Percentiles rank a stretch among this genome's conserved stretches.
Conservation (phyloP, 2,797 vertebrate genomes). For the Pachyuromys duprasi region DNA sequence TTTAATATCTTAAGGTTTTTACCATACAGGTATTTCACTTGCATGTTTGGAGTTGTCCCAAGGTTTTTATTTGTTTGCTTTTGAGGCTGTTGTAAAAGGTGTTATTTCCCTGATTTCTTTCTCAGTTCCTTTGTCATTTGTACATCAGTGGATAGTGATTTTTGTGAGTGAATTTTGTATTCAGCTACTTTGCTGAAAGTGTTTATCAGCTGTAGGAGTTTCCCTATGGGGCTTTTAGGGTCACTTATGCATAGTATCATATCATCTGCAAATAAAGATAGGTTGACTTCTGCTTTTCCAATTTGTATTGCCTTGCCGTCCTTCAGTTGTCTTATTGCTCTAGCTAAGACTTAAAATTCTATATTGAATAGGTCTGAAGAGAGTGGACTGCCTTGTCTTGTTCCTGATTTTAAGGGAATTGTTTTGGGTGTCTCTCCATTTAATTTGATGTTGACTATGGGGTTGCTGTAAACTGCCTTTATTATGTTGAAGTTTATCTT, state of each 20-base stretch:
- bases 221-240: neutral
- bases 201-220: neutral
- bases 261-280: neutral
- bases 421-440: neutral
- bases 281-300: neutral
- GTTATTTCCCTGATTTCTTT: neutral
- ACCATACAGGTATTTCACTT: neutral
- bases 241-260: neutral
- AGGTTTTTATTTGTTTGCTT: neutral
- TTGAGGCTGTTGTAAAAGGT: neutral
- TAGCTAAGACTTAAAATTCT: neutral
- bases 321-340: neutral
- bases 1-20: no score
- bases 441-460: neutral
- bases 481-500: neutral
- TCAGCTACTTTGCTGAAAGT: neutral
- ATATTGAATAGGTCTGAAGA: neutral
- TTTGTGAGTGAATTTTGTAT: neutral
- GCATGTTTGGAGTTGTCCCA: neutral
- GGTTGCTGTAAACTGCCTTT: neutral
- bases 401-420: neutral
- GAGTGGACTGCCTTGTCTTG: neutral
- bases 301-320: neutral
- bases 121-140: neutral
- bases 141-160: neutral